These are phyloP conservation scores for Xestia c-nigrum DNA, from an alignment of 2,888 invertebrate species.

Conservation along the genomic window DNA sequence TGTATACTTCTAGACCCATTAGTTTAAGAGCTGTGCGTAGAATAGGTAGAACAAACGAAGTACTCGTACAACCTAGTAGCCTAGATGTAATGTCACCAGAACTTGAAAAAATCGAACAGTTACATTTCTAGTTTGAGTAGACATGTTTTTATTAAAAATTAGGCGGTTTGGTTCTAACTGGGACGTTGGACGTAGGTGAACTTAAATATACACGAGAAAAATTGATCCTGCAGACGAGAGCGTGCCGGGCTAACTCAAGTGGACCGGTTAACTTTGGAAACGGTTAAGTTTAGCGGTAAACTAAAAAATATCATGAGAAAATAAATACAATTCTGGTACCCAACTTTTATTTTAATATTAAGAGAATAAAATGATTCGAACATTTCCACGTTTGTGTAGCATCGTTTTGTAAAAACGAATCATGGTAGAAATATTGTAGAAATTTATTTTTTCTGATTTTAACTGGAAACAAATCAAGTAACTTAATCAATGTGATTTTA, in stretches of 20 bases:
- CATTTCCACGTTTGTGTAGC: background rate
- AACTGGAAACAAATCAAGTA: background rate
- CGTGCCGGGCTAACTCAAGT: constrained; percentile 24
- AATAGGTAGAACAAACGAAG: background rate
- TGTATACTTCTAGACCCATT: background rate
- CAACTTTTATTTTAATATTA: background rate
- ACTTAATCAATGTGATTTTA: background rate
- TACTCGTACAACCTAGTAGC: background rate
- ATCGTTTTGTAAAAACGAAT: background rate
- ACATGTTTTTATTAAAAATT: constrained; percentile 44
- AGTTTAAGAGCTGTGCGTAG: background rate
- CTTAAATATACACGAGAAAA: constrained; percentile 55
- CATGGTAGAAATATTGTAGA: background rate
- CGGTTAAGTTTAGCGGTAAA: constrained; percentile 9
- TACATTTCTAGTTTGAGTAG: constrained; percentile 11
- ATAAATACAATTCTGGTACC: background rate
- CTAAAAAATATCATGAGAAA: background rate
- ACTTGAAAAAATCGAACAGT: constrained; percentile 17
- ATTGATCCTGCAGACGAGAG: constrained; percentile 40
- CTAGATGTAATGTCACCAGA: background rate
- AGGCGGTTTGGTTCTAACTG: constrained; percentile 27
- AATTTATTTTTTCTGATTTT: background rate
- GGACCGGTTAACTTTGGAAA: constrained; percentile 29
- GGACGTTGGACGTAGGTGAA: constrained; percentile 44
- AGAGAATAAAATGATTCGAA: background rate